Evolutionary conservation across 2,113 vertebrate species (phyloP).

Genomic region (Cyphomyrus discorhynchus): DNA sequence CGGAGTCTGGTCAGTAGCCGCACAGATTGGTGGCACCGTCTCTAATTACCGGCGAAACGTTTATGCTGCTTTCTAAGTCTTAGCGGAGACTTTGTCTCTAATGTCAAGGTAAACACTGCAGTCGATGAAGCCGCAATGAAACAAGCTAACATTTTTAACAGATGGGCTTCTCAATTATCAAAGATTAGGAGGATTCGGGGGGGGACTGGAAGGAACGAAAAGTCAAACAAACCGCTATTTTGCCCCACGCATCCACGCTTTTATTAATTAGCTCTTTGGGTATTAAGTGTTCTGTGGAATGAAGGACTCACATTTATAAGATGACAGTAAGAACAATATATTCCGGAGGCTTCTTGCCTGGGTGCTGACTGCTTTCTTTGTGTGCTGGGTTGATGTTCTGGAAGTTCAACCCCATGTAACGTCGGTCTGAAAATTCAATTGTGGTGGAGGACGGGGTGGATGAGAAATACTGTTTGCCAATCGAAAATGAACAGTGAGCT

Average conservation of each 20-base stretch:
- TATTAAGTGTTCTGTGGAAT: background rate
- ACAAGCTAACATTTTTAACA: constrained; percentile 18
- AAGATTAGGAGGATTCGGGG: constrained; percentile 2
- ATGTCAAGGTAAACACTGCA: background rate
- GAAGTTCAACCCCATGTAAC: background rate
- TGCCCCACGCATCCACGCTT: background rate
- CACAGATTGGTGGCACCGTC: background rate
- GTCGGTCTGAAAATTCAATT: background rate
- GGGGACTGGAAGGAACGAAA: background rate
- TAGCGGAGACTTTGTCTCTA: constrained; percentile 1
- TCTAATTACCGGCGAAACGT: background rate
- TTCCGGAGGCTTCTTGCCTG: background rate
- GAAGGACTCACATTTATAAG: background rate
- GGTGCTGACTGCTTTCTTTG: background rate
- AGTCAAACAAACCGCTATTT: constrained; percentile 5
- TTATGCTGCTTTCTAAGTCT: background rate
- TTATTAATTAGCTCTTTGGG: constrained; percentile 2
- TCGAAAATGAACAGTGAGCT: constrained; percentile 4
- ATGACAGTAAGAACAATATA: background rate
- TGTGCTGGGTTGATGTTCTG: background rate
- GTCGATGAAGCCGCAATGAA: background rate
- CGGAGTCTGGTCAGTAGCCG: background rate
- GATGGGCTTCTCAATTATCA: constrained; percentile 10
- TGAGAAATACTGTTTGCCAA: background rate
- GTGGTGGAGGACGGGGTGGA: background rate